Conservation (phyloP, 2,113 vertebrate species). For the Rhadina sibilatrix region DNA sequence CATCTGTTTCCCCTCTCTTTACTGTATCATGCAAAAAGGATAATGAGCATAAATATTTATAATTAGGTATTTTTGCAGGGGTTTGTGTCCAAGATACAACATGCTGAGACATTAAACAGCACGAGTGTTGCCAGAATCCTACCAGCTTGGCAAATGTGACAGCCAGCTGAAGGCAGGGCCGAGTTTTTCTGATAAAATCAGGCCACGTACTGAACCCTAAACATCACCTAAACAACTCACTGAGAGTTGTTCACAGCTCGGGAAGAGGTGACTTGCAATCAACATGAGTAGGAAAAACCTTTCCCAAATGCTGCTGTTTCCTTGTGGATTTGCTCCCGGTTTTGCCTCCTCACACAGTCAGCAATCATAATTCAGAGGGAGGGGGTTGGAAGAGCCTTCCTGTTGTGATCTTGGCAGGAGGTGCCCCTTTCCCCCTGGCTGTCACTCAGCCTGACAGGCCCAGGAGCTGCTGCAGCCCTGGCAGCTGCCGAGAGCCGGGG, state of each 20-base stretch:
- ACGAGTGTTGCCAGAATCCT: not conserved
- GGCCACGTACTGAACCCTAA: not conserved
- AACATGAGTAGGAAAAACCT: not conserved
- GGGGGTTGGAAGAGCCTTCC: not conserved
- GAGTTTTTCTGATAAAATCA: not conserved
- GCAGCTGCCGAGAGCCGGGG: not conserved
- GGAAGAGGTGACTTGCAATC: not conserved
- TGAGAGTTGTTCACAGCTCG: not conserved
- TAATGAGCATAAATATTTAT: not conserved
- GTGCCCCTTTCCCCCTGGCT: not conserved
- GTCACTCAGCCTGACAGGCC: not conserved
- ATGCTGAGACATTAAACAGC: not conserved
- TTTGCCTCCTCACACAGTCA: not conserved
- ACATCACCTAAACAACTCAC: no score
- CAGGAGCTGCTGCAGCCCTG: not conserved
- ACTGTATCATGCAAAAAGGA: not conserved
- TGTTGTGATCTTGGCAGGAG: not conserved
- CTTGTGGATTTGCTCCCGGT: not conserved
- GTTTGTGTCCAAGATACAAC: not conserved
- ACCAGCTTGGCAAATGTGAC: not conserved
- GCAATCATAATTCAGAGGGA: not conserved
- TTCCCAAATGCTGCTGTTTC: not conserved
- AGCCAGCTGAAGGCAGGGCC: not conserved
- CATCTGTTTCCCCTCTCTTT: not conserved
- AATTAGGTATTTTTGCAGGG: not conserved